phyloP scores from a whole-genome alignment of 2,888 invertebrate species.

The Drosophila anomelani region DNA sequence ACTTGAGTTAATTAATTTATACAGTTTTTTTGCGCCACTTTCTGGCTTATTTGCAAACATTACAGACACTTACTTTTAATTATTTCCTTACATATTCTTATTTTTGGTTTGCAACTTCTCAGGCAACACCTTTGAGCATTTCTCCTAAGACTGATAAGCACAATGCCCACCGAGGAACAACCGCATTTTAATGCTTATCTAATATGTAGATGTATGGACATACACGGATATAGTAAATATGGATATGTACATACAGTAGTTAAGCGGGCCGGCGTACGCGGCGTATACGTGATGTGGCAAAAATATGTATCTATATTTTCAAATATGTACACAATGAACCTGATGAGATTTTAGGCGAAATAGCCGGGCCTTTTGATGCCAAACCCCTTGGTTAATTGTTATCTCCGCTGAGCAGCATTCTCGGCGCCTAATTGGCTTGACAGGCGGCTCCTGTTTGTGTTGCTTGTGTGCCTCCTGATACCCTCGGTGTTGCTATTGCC shows the following conservation, averaged over 20 bases:
- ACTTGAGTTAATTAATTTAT: conserved; percentile 27
- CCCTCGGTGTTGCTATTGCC: conserved; percentile 35
- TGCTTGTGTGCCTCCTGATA: conserved; percentile 19
- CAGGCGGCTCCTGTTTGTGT: conserved; percentile 56
- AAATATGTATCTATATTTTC: conserved; percentile 25
- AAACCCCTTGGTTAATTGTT: conserved; percentile 78
- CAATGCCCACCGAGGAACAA: conserved; percentile 54
- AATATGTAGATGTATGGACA: conserved; percentile 5
- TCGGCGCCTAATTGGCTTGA: conserved; percentile 67
- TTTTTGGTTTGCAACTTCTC: conserved; percentile 13
- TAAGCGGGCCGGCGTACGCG: conserved; percentile 45
- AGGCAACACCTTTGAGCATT: conserved; percentile 49
- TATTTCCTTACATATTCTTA: conserved; percentile 4
- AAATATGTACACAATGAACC: conserved; percentile 68
- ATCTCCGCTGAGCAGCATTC: conserved; percentile 58
- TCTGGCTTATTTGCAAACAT: background rate
- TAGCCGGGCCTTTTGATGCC: conserved; percentile 26
- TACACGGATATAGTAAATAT: conserved; percentile 27
- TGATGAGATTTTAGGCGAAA: conserved; percentile 41
- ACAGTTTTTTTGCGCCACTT: conserved; percentile 26
- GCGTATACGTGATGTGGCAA: conserved; percentile 72
- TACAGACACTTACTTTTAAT: conserved; percentile 3
- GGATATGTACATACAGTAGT: conserved; percentile 41
- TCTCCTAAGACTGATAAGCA: conserved; percentile 39
- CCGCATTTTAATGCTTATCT: conserved; percentile 36